These are phyloP conservation scores for Papilio demoleus DNA, from an alignment of 2,888 invertebrate genomes.

Conservation along the genomic window DNA sequence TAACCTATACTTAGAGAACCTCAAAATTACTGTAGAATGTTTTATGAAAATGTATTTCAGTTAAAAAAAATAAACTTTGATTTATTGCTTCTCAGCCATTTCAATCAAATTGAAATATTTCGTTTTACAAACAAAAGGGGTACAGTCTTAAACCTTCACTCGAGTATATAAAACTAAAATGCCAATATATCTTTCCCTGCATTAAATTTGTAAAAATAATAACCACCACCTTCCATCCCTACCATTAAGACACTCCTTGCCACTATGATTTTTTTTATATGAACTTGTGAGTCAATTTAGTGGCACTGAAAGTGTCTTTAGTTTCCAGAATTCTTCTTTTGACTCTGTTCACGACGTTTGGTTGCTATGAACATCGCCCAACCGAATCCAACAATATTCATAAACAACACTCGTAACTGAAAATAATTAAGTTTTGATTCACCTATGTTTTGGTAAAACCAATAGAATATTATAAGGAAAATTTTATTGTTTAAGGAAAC, in stretches of 20 bases:
- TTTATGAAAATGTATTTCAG: not conserved
- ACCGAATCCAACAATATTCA: conserved; percentile 90
- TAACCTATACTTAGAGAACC: not conserved
- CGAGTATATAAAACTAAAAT: not conserved
- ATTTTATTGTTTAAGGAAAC: conserved; percentile 6
- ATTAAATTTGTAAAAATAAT: conserved; percentile 17
- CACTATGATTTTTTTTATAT: not conserved
- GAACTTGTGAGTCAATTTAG: not conserved
- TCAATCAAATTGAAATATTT: conserved; percentile 12
- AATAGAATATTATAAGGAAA: conserved; percentile 13
- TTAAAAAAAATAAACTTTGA: not conserved
- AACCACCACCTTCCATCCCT: conserved; percentile 11
- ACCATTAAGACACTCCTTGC: not conserved
- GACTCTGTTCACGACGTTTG: conserved; percentile 83
- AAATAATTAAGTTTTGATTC: conserved; percentile 57
- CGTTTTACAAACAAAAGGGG: not conserved
- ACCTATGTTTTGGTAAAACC: not conserved
- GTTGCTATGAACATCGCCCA: conserved; percentile 91
- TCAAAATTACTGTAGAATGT: not conserved
- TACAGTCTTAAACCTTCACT: not conserved
- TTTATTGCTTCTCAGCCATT: not conserved
- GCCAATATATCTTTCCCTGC: not conserved
- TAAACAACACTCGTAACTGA: conserved; percentile 89
- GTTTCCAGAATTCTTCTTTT: conserved; percentile 56
- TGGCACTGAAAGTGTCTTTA: not conserved